Base-by-base conservation (phyloP, 30 jellyfish, hydroid and myxozoan species). In the Sanderia malayensis region DNA sequence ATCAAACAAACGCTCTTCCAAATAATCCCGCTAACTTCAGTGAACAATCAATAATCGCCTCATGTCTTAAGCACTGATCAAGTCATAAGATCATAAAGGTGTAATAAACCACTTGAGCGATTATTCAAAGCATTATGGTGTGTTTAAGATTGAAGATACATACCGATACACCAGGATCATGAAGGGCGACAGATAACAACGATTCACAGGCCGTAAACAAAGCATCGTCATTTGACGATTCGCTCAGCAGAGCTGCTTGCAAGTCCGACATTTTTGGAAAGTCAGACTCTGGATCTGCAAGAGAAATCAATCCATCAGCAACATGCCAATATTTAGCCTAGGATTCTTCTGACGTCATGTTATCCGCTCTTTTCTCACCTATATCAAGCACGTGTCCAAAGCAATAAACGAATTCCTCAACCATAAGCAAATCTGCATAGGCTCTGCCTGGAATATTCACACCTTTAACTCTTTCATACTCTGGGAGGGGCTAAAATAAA, bases 301-400 rank as follows among this genome's bases (percentile, higher is more conserved):
- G 10, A 37, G 52, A 13, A 37, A n/a, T n/a, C n/a, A n/a, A n/a
- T n/a, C n/a, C n/a, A n/a, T n/a, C n/a, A n/a, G n/a, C n/a, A n/a
- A n/a, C n/a, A 11, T 45, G 17, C 11, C 17, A 10, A n/a, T 45
- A 45, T 10, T 45, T 10, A 45, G n/a, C 58, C 11, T 21, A 9
- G 44, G 10, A 21, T 58, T n/a, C n/a, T n/a, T n/a, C n/a, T n/a
- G n/a, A n/a, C n/a, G n/a, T n/a, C n/a, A n/a, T n/a, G n/a, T n/a
- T n/a, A n/a, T n/a, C n/a, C n/a, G n/a, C n/a, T n/a, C n/a, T n/a
- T n/a, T n/a, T n/a, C n/a, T n/a, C 55, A 89, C 97, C 95, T 23
- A 89, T 83, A 46, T 91, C 98, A 63, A 91, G 81, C 31, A 91
- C 98, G 68, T 91, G 98, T 13, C 98, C 98, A 79, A 91, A 91